These are phyloP conservation scores for Vidua chalybeata DNA, from an alignment of 2,113 vertebrate species.

Conservation along the genomic window DNA sequence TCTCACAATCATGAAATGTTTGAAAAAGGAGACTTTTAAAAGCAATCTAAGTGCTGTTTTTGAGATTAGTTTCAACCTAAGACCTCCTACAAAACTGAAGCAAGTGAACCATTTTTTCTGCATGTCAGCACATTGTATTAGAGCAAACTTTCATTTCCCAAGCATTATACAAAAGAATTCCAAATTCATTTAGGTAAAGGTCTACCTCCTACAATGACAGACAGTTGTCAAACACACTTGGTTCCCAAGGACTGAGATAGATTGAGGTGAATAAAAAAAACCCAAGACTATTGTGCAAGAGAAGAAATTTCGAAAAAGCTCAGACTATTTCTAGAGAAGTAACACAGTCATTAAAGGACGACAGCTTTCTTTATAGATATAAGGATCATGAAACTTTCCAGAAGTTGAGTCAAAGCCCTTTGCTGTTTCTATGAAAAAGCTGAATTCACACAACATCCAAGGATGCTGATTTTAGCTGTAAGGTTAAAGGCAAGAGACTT, in stretches of 20 bases:
- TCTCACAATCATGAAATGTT: not conserved
- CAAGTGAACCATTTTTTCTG: not conserved
- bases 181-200: not conserved
- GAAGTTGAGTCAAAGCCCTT: not conserved
- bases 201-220: not conserved
- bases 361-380: not conserved
- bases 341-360: not conserved
- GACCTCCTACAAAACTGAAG: not conserved
- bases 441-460: not conserved
- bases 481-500: not conserved
- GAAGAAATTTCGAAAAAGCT: not conserved
- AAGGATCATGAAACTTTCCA: not conserved
- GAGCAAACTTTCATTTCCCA: not conserved
- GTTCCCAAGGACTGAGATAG: not conserved
- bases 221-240: not conserved
- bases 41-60: not conserved
- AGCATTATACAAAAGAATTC: not conserved
- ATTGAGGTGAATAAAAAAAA: not conserved
- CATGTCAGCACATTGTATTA: not conserved
- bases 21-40: not conserved
- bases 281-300: not conserved
- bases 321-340: not conserved
- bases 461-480: not conserved
- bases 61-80: not conserved
- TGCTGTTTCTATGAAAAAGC: not conserved